Base-by-base conservation (phyloP, 2,888 invertebrate species). In the Eupithecia exiguata region DNA sequence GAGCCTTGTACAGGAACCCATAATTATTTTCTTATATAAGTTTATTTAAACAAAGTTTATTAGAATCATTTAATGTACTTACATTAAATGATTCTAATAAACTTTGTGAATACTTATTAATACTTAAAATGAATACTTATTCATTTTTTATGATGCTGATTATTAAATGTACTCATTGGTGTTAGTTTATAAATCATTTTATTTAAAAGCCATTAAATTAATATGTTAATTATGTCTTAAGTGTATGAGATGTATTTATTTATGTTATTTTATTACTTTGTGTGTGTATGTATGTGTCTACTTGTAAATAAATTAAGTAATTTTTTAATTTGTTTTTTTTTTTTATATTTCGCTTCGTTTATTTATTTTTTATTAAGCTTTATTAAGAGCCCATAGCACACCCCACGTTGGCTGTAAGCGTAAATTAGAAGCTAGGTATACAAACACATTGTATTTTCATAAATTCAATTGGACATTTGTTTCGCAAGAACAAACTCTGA, bases 401-500 rank as follows among this genome's bases (percentile, higher is more conserved):
- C n/a, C n/a, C n/a, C n/a, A n/a, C n/a, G n/a, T n/a, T n/a, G 10
- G 35, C 35, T 62, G 18, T 35, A 35, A 53, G 35, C 18, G 0
- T 9, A 16, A 62, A 35, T 62, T 35, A 62, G 35, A 62, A 62
- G 62, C 18, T 18, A 35, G 62, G 18, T 35, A 18, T 35, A 35
- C 16, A 62, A 62, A 62, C 7, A 62, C 58, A 62, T 62, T 53
- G 21, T 53, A 53, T 30, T 30, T 30, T 30, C 30, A 30, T 21
- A 53, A 62, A 62, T 62, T 62, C 35, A 58, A 25, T 25, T 25
- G 7, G 62, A 62, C 62, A 62, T 62, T 25, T 58, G 53, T 62
- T 35, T 18, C 62, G 18, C 25, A 35, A 30, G 67, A 69, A 75
- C 7, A 77, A 73, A 61, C 73, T 75, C 49, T 0, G 68, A 61